These are phyloP conservation scores for Nycticorax nycticorax DNA, from an alignment of 2,113 vertebrate species.

Conservation along the genomic window DNA sequence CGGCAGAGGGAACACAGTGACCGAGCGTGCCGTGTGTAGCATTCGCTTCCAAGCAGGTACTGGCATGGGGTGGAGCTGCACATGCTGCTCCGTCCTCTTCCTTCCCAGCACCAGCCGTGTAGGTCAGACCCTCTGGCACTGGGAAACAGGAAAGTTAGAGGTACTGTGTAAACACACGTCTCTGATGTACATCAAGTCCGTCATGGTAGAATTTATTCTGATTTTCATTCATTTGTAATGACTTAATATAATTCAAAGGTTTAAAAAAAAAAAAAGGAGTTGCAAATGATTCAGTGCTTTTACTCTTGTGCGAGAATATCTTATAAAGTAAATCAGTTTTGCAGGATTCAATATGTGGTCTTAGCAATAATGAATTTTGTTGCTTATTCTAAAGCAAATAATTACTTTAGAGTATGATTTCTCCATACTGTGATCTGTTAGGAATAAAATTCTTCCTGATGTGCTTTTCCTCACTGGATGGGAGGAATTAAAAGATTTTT, in stretches of 20 bases:
- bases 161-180: background rate
- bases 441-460: background rate
- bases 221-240: background rate
- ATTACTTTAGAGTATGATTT: background rate
- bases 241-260: background rate
- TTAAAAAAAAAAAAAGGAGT: background rate
- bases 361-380: background rate
- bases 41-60: background rate
- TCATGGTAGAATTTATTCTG: background rate
- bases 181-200: background rate
- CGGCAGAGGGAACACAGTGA: background rate
- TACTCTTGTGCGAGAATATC: background rate
- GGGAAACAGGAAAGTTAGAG: background rate
- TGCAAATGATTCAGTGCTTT: background rate
- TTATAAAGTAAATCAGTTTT: background rate
- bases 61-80: background rate
- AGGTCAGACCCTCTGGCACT: background rate
- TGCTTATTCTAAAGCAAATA: background rate
- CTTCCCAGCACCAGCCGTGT: background rate
- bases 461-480: background rate
- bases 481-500: background rate
- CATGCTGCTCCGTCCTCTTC: accelerated
- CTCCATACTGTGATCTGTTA: background rate
- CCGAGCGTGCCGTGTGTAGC: background rate
- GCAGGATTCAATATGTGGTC: accelerated